phyloP scores from a whole-genome alignment of 2,797 vertebrate genomes.

The Melanotaenia boesemani region DNA sequence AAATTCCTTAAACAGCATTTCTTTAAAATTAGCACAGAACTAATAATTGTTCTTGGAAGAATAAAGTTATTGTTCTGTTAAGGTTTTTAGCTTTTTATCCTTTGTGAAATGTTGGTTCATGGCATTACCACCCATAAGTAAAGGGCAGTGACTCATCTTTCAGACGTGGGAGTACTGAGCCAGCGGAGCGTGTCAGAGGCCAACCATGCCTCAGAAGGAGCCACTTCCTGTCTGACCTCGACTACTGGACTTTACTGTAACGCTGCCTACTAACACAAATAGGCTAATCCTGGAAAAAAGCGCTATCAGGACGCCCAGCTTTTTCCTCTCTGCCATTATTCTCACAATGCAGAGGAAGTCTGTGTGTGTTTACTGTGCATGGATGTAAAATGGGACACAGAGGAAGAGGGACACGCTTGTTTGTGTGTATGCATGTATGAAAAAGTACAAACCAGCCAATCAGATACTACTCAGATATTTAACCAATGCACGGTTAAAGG shows the following conservation, averaged over 20 bases:
- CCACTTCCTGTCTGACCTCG: constrained; percentile 63
- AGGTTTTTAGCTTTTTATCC: not conserved
- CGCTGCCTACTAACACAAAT: constrained; percentile 57
- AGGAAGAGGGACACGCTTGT: not conserved
- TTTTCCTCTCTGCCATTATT: constrained; percentile 76
- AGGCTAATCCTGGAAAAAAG: constrained; percentile 70
- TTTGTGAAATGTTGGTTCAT: not conserved
- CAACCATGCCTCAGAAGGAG: constrained; percentile 29
- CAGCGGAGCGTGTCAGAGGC: constrained; percentile 22
- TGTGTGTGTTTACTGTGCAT: constrained; percentile 11
- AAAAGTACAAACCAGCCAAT: not conserved
- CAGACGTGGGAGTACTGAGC: constrained; percentile 18
- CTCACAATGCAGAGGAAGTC: constrained; percentile 79
- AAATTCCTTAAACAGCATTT: not conserved
- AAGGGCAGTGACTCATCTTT: constrained; percentile 24
- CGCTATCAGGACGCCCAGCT: constrained; percentile 76
- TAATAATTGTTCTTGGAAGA: not conserved
- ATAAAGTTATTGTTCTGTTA: not conserved
- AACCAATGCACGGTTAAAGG: not conserved
- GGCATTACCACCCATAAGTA: not conserved
- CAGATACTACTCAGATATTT: not conserved
- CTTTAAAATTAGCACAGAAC: not conserved
- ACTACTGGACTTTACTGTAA: constrained; percentile 51
- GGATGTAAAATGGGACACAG: not conserved
- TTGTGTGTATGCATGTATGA: not conserved